Base-by-base conservation (phyloP, 2,888 invertebrate species). In the Meloe dianella region DNA sequence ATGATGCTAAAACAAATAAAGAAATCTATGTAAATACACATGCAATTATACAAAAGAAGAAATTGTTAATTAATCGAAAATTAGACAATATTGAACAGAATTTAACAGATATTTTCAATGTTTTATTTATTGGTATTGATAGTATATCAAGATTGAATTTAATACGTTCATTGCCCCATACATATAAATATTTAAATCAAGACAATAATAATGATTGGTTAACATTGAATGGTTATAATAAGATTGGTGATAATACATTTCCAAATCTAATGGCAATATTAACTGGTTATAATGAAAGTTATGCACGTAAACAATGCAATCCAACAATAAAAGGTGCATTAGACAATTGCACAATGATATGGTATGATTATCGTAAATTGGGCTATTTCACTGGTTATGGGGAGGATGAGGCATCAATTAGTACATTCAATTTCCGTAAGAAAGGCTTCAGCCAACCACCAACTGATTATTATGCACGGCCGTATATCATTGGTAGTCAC, bases 201-300 rank as follows among this genome's bases (percentile, higher is more conserved):
- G 86, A 89, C 8, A 88, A 77, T 62, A 70, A 74, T 12, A 88
- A 77, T 62, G 70, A 74, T 12, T 82, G 81, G 81, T 61, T 80
- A 6, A 68, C 79, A 3, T 62, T 82, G 24, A 73, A 76, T 63
- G 81, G 80, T 2, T 82, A 82, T 71, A 87, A 87, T 73, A 87
- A 93, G 88, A 88, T 93, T 74, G 94, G 90, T 7, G 96, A 96
- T 78, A 96, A 96, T 77, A 96, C 95, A 0, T 94, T 93, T 77
- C 94, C 96, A 0, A 97, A 97, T 83, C 81, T 96, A 56, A 91
- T 95, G 88, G 93, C 95, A 0, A 86, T 92, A 57, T 85, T 93
- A 17, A 90, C 92, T 0, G 78, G 78, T 7, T 75, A 67, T 56
- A 79, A 80, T 63, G 72, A 71, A 78, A 78, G 80, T 0, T 75